Conservation (phyloP, 2,113 vertebrate species). For the Cisticola juncidis region DNA sequence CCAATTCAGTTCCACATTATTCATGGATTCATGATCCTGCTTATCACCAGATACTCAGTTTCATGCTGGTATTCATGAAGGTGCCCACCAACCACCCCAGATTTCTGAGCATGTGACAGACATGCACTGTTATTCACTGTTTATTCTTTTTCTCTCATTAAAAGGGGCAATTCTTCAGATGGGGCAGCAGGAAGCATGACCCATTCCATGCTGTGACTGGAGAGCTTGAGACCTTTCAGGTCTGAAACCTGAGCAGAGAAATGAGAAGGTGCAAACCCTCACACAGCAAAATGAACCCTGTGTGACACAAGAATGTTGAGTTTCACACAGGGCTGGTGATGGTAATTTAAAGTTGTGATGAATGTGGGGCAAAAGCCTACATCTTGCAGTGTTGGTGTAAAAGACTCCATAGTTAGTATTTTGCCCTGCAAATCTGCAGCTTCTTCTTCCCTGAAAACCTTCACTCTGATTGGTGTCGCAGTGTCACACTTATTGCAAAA, state of each 20-base stretch:
- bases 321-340: neutral
- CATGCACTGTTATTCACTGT: neutral
- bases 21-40: neutral
- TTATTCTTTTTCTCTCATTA: neutral
- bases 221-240: neutral
- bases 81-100: neutral
- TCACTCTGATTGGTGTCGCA: neutral
- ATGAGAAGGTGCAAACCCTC: neutral
- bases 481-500: neutral
- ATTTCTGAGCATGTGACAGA: neutral
- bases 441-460: neutral
- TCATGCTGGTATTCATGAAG: neutral
- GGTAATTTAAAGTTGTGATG: neutral
- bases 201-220: neutral
- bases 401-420: neutral
- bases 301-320: neutral
- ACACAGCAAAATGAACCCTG: conserved; percentile 3
- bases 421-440: neutral
- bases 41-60: neutral
- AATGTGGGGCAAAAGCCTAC: neutral
- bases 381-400: neutral
- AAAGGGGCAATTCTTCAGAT: conserved; percentile 5
- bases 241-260: conserved; percentile 45
- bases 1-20: neutral
- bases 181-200: conserved; percentile 6